These are phyloP conservation scores for Alectoris magna DNA, from an alignment of 2,797 vertebrate genomes.

Conservation along the genomic window DNA sequence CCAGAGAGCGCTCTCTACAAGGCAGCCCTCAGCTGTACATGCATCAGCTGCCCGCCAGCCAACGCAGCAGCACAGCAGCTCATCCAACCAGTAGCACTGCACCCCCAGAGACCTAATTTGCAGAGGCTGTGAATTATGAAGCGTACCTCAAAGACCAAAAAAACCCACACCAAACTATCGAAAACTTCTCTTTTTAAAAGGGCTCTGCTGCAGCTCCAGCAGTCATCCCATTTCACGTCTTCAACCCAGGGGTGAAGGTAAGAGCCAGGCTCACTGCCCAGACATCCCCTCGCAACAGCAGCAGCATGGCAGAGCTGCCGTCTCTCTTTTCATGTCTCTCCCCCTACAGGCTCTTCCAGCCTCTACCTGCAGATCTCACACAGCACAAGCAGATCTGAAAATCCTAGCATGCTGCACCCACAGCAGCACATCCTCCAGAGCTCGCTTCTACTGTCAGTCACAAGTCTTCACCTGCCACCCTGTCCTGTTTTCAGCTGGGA, in stretches of 20 bases:
- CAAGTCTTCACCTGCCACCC: not conserved
- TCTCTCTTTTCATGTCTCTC: not conserved
- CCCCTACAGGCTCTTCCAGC: not conserved
- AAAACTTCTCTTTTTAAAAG: not conserved
- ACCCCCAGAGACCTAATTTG: not conserved
- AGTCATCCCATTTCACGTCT: not conserved
- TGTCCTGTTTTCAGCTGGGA: too few relatives aligned
- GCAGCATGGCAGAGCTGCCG: not conserved
- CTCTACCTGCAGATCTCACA: not conserved
- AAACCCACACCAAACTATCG: not conserved
- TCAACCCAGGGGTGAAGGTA: not conserved
- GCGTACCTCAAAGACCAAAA: not conserved
- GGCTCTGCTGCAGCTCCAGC: not conserved
- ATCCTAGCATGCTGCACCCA: not conserved
- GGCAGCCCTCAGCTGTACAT: not conserved
- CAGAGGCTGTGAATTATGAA: not conserved
- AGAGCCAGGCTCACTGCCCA: not conserved
- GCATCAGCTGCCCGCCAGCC: not conserved
- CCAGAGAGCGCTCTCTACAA: not conserved
- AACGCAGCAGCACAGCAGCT: rapidly evolving
- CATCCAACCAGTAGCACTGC: not conserved
- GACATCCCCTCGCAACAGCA: not conserved
- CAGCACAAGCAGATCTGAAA: not conserved
- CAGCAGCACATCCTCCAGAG: not conserved
- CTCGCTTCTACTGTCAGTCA: not conserved